These are phyloP conservation scores for Zaprionus bogoriensis DNA, from an alignment of 2,888 invertebrate genomes.

Conservation along the genomic window DNA sequence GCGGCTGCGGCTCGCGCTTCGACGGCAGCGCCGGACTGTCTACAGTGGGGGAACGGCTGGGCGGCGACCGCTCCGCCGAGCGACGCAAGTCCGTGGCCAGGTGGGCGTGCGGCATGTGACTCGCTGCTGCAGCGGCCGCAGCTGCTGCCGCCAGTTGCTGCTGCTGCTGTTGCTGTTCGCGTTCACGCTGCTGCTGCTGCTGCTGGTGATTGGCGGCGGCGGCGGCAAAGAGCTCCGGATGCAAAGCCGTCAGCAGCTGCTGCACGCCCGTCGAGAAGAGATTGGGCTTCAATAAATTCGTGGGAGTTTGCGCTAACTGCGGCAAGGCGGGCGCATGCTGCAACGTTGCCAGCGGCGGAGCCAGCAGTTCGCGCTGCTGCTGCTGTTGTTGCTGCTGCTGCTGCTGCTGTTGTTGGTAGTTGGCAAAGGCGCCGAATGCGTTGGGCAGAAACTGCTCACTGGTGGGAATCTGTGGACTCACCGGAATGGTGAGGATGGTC, in stretches of 20 bases:
- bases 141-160: slow-evolving; percentile 53
- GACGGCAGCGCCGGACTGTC: slow-evolving; percentile 63
- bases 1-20: slow-evolving; percentile 43
- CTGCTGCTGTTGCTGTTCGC: slow-evolving; percentile 64
- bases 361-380: slow-evolving; percentile 62
- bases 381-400: slow-evolving; percentile 61
- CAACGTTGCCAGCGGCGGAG: slow-evolving; percentile 82
- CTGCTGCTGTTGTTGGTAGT: slow-evolving; percentile 73
- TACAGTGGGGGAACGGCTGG: slow-evolving; percentile 65
- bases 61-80: slow-evolving; percentile 73
- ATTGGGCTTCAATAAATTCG: slow-evolving; percentile 89
- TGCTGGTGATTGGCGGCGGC: slow-evolving; percentile 83
- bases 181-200: slow-evolving; percentile 82
- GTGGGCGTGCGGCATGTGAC: slow-evolving; percentile 63
- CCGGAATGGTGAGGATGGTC: slow-evolving; percentile 97
- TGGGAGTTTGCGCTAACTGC: slow-evolving; percentile 84
- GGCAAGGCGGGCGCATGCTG: slow-evolving; percentile 81
- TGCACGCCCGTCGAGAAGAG: slow-evolving; percentile 89
- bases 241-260: slow-evolving; percentile 89
- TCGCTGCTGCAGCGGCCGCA: slow-evolving; percentile 36
- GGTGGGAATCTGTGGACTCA: slow-evolving; percentile 91
- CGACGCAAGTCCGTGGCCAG: slow-evolving; percentile 66
- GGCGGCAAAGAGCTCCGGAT: slow-evolving; percentile 86
- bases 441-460: slow-evolving; percentile 84
- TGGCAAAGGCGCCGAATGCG: slow-evolving; percentile 78